Evolutionary conservation across 2,113 vertebrate genomes (phyloP).

Genomic region (Larimichthys polyactis): DNA sequence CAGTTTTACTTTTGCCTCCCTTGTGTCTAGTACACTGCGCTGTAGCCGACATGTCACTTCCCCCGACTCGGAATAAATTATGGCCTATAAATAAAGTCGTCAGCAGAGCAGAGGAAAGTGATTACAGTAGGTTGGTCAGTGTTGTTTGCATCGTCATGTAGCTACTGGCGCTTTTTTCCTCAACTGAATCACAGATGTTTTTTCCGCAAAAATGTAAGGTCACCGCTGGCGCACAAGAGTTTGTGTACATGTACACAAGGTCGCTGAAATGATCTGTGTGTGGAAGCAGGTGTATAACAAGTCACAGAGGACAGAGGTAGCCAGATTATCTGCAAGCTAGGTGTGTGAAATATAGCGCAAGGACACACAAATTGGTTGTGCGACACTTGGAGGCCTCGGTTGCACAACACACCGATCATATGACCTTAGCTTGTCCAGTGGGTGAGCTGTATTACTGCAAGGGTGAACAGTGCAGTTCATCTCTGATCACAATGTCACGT

Average conservation of each 20-base stretch:
- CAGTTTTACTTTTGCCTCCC: background rate
- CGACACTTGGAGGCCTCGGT: slow-evolving; percentile 8
- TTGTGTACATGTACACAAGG: background rate
- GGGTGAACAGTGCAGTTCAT: background rate
- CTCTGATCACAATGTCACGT: background rate
- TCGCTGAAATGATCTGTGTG: background rate
- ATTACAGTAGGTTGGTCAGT: background rate
- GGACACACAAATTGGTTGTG: background rate
- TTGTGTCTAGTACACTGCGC: background rate
- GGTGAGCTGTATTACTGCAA: background rate
- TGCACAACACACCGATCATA: slow-evolving; percentile 11
- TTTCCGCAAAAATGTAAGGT: background rate
- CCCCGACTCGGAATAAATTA: slow-evolving; percentile 10
- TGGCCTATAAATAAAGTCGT: slow-evolving; percentile 18
- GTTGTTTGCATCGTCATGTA: background rate
- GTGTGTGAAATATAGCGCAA: slow-evolving; percentile 28
- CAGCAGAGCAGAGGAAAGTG: slow-evolving; percentile 15
- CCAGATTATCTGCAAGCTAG: slow-evolving; percentile 13
- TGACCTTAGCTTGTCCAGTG: slow-evolving; percentile 25
- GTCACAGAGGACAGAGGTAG: slow-evolving; percentile 13
- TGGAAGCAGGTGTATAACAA: slow-evolving; percentile 11
- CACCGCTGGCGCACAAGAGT: background rate
- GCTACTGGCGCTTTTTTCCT: background rate
- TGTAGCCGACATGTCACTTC: background rate
- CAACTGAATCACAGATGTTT: background rate